Base-by-base conservation (phyloP, 2,888 invertebrate species). In the Xestia c-nigrum region DNA sequence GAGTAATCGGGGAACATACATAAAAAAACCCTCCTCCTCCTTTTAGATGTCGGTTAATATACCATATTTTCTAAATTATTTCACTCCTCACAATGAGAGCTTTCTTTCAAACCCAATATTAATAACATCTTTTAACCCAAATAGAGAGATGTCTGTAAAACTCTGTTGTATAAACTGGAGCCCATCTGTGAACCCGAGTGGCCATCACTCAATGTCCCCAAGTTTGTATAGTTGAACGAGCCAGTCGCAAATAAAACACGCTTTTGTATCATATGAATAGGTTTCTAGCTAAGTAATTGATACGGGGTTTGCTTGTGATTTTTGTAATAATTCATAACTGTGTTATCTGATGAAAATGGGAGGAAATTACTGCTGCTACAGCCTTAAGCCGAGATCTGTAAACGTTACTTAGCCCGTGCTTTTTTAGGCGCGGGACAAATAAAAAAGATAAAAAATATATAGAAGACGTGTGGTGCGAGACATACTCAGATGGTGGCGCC, bases 141-240 rank as follows among this genome's bases (percentile, higher is more conserved):
- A 68, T 24, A 21, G n/a, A 59, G 47, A 68, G 52, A 67, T 67
- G n/a, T 52, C 24, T 59, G 16, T 21, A 43, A 59, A 70, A 78
- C 52, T 52, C 16, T 38, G 21, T 65, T 69, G 6, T 38, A 24
- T 47, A 31, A 10, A 64, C 47, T 14, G 31, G 16, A 31, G 19
- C 47, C n/a, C 77, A 70, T 78, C 47, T 78, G 64, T 38, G 43
- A 21, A 14, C 19, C 50, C 5, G 43, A 65, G 24, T 38, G 57
- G 21, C 65, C 16, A 71, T 78, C 78, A 52, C 43, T 71, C 78
- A 78, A 21, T 24, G 65, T 71, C 78, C 24, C 16, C 19, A 6
- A 59, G 57, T 59, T 64, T 65, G 24, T 68, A 14, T 16, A 69
- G 43, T 57, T 65, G n/a, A 64, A 69, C 7, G 21, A 50, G 69